Base-by-base conservation (phyloP, 2,113 vertebrate genomes). In the Bufo gargarizans region DNA sequence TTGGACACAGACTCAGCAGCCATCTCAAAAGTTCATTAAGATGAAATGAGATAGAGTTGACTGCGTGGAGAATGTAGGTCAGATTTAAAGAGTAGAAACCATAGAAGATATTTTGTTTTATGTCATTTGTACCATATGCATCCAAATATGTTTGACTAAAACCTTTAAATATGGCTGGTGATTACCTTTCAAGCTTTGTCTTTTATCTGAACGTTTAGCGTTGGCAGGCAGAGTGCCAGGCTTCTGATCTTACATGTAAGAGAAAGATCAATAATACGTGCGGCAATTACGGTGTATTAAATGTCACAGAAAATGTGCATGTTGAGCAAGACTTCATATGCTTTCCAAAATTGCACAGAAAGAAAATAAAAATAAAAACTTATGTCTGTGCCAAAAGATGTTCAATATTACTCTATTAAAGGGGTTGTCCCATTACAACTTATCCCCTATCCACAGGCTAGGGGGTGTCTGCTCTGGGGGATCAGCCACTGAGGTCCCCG, bases 221-320 rank as follows among this genome's bases (percentile, higher is more conserved):
- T 13, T 69, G 58, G 63, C 71, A 47, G 43, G 33, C 69, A 76
- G 69, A 85, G 56, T 45, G 33, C 71, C 45, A 53, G 72, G 43
- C 69, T 59, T 85, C 76, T 85, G 84, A 85, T 85, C 72, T 77
- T 76, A 85, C 71, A 59, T 47, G 47, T 56, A 77, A 77, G 55
- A 43, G 69, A 76, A 77, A 47, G 56, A 85, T 77, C 84, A 61
- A 56, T 61, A 47, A 8, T 43, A 7, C 49, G 71, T 59, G 33
- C 56, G 49, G 55, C 71, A 85, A 85, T 77, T 77, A 61, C 13
- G n/a, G 71, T 45, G 84, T 20, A 76, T 77, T 85, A 43, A 76
- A 74, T n/a, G 84, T 76, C 55, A 76, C 59, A 85, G 45, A 47
- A 56, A 61, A 77, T 49, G 20, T 47, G 84, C 59, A 85, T 4